Percentiles rank a stretch among this genome's conserved stretches.
Conservation (phyloP, 1,140 invertebrate genomes). For the Orussus abietinus region DNA sequence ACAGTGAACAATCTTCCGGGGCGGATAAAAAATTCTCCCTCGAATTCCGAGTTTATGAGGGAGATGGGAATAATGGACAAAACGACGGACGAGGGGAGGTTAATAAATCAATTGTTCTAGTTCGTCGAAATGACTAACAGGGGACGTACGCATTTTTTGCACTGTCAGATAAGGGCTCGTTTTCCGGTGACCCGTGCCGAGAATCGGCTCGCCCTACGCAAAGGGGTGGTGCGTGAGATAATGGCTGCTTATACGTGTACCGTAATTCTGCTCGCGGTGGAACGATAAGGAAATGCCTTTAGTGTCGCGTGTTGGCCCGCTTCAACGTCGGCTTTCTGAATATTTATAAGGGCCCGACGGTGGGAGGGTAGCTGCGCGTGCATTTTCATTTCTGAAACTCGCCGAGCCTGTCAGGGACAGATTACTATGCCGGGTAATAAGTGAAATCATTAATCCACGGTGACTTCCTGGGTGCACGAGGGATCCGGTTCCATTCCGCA, state of each 20-base stretch:
- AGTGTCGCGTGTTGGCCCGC: slow-evolving; percentile 48
- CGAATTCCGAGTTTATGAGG: no score
- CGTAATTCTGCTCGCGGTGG: slow-evolving; percentile 17
- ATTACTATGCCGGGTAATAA: slow-evolving; percentile 50
- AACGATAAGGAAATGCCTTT: slow-evolving; percentile 48
- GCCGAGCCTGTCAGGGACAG: slow-evolving; percentile 40
- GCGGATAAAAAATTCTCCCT: no score
- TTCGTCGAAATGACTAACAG: no score
- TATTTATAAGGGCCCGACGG: slow-evolving; percentile 49
- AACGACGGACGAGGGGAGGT: no score
- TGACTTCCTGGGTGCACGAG: no score
- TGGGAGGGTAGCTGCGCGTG: slow-evolving; percentile 21
- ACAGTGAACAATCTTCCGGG: no score
- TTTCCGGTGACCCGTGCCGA: no score
- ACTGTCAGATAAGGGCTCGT: no score
- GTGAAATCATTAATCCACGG: slow-evolving; percentile 48
- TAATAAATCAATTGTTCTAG: no score
- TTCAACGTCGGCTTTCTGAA: slow-evolving; percentile 45
- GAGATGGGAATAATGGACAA: no score
- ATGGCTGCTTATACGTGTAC: slow-evolving; percentile 21
- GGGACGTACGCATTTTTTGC: no score
- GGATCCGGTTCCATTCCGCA: slow-evolving; percentile 14
- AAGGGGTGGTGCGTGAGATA: slow-evolving; percentile 29
- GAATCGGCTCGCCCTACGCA: background rate
- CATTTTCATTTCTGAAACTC: slow-evolving; percentile 48